phyloP scores from a whole-genome alignment of 1,140 invertebrate genomes.

The Acromyrmex charruanus region DNA sequence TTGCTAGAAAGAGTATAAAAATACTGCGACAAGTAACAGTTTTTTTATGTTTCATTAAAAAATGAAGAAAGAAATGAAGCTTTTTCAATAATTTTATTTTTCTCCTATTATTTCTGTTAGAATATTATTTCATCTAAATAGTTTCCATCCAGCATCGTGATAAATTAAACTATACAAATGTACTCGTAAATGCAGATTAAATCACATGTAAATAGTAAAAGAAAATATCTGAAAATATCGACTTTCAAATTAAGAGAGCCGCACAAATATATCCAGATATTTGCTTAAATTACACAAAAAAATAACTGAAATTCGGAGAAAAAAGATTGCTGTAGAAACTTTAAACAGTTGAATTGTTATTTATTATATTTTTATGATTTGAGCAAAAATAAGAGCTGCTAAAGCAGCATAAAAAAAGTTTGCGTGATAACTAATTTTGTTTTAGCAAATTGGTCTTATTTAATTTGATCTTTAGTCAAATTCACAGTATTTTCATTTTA shows the following conservation, averaged over 20 bases:
- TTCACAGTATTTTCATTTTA: not conserved
- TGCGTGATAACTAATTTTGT: not conserved
- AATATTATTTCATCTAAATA: not conserved
- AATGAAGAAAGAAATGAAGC: constrained; percentile 48
- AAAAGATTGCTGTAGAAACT: too few species aligned
- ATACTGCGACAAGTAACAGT: constrained; percentile 36
- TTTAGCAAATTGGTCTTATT: constrained; percentile 15
- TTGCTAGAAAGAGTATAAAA: constrained; percentile 67
- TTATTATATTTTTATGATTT: not conserved
- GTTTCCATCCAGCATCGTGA: not conserved
- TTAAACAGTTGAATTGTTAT: not conserved
- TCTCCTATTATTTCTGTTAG: constrained; percentile 19
- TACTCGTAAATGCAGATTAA: not conserved
- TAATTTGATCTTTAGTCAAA: not conserved
- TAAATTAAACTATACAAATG: not conserved
- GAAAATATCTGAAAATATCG: too few species aligned
- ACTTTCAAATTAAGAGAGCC: not conserved
- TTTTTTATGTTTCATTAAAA: constrained; percentile 3
- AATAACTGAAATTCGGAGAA: not conserved
- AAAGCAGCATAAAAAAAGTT: not conserved
- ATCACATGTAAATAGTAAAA: not conserved
- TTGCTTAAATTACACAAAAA: not conserved
- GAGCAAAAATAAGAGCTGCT: not conserved
- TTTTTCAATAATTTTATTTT: not conserved
- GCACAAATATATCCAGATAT: too few species aligned